A percentile compares a stretch with the other conserved stretches of the same genome.
Conservation (phyloP, 2,888 invertebrate species). For the Diloba caeruleocephala region DNA sequence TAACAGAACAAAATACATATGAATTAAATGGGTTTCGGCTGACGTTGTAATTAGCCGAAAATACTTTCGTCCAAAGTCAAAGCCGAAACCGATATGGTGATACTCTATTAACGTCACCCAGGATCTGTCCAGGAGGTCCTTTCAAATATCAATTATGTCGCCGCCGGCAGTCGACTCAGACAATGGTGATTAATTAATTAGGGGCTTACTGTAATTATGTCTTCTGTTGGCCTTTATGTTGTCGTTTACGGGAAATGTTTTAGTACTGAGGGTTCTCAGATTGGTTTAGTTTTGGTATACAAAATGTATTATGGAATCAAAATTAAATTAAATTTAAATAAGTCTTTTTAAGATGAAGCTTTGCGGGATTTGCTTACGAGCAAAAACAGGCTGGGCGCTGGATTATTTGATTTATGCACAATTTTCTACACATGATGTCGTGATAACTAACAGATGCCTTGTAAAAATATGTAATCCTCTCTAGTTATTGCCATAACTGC, state of each 20-base stretch:
- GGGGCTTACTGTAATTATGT: slow-evolving; percentile 82
- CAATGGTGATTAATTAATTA: slow-evolving; percentile 87
- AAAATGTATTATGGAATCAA: background rate
- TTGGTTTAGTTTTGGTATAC: slow-evolving; percentile 7
- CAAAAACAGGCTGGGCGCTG: too few relatives aligned
- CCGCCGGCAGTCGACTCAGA: slow-evolving; percentile 71
- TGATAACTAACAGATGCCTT: slow-evolving; percentile 32
- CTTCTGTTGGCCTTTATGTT: slow-evolving; percentile 65
- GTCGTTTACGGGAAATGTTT: slow-evolving; percentile 36
- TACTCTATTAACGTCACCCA: slow-evolving; percentile 50
- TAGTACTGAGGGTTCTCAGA: slow-evolving; percentile 21
- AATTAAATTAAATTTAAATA: background rate
- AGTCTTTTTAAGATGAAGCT: too few relatives aligned
- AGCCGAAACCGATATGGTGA: slow-evolving; percentile 19
- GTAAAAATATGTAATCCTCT: slow-evolving; percentile 21
- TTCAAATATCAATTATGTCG: slow-evolving; percentile 87
- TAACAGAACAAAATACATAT: too few relatives aligned
- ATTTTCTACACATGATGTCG: background rate
- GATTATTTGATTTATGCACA: too few relatives aligned
- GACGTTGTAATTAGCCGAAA: slow-evolving; percentile 1
- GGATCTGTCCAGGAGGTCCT: slow-evolving; percentile 73
- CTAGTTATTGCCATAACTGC: slow-evolving; percentile 9
- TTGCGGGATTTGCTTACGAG: too few relatives aligned
- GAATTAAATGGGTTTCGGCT: background rate
- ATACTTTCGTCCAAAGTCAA: slow-evolving; percentile 5